Evolutionary conservation across 2,797 vertebrate species (phyloP), one percentile per base, ranked within the genome.

Genomic region (Perodicticus potto): DNA sequence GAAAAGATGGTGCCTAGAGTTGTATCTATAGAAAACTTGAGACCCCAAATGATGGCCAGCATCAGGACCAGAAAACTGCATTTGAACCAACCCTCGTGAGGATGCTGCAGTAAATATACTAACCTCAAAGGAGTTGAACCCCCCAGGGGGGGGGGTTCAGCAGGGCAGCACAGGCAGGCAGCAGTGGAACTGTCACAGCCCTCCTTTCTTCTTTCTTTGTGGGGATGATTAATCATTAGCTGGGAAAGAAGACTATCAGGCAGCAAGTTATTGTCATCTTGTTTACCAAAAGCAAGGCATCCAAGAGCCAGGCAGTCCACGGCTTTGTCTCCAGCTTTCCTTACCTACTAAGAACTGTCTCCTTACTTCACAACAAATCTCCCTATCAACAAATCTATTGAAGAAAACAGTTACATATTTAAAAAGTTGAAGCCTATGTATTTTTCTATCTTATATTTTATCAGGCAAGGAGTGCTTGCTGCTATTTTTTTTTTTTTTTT

Each of bases 401-500:
- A 53, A 91, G 27, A 74, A 89, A 98, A 89, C 4, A 97, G 96
- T 93, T 87, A 92, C 92, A 78, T 5, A 91, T 55, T 95, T 92
- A 19, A 61, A 85, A 96, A 91, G 92, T 97, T 9, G 63, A 94
- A 96, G 32, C 19, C 90, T 49, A 13, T 4, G 16, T 88, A 0
- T 89, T 94, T 97, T 95, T 72, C n/a, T 93, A 23, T 45, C 12
- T 82, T 86, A 32, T 2, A 23, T 37, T 90, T 93, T 96, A 95
- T 81, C 72, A 43, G 55, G 93, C 27, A 93, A 63, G 63, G n/a
- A 94, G 65, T 57, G 23, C 11, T 70, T 95, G 27, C 17, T 86
- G 59, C 80, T 53, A 53, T 53, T 96, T 49, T 13, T 49, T 49
- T 49, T 49, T 49, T 49, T 13, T 49, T 49, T 45, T 32, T 40